Base-by-base conservation (phyloP, 1,140 invertebrate species). In the Penaeus indicus region DNA sequence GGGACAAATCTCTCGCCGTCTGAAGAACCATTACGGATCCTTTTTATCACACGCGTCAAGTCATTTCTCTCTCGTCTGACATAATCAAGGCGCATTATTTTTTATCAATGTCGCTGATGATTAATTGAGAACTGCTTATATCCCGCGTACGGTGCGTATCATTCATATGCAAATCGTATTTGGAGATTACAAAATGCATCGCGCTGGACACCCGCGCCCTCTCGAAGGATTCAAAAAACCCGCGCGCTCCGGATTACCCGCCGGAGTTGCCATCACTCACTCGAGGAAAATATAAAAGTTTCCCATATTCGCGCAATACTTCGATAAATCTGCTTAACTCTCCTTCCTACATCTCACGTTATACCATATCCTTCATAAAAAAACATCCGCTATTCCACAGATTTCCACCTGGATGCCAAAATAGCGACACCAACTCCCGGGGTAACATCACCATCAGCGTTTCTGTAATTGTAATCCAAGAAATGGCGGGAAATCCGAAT, bases 161-260 rank as follows among this genome's bases (percentile, higher is more conserved):
- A 82, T 82, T 82, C 80, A 82, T 82, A 82, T 82, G 80, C 80
- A 82, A 82, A 82, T 82, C 80, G 25, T 25, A 63, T 21, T 62
- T 82, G 80, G 80, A 82, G 80, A 82, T 82, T 82, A 82, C 80
- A 82, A 82, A 82, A 82, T 82, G 80, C 80, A 82, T 60, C 63
- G 19, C 60, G 80, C 54, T 62, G n/a, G 60, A 82, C 80, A 61
- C 80, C 80, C 80, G 80, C 80, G 42, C 42, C 80, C 80, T 82
- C 80, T 82, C 80, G 27, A 62, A 62, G 80, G 80, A 82, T 61
- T 82, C 80, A 82, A 82, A 82, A 80, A 82, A 82, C 80, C 80
- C 80, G 80, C 80, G 80, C 80, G 38, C 54, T n/a, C 25, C 11
- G 22, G n/a, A 60, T 60, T 25, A 82, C 42, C 38, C 19, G 38